Evolutionary conservation across 1,140 invertebrate species (phyloP), one percentile per base, ranked within the genome.

Genomic region (Nephila pilipes): DNA sequence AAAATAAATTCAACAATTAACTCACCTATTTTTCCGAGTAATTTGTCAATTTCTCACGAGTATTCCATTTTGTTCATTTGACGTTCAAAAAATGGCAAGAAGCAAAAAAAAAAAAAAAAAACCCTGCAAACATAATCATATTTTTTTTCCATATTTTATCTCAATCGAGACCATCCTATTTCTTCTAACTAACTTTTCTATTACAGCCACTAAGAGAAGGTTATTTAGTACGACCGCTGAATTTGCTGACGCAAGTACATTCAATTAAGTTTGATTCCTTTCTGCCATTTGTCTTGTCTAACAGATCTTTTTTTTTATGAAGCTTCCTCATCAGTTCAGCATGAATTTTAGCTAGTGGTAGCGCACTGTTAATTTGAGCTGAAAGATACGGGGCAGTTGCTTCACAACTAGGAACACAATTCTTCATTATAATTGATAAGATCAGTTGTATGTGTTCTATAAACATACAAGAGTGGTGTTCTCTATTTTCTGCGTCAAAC

Each of bases 241-340:
- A 69, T 69, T 25, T 25, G 63, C n/a, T 75, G 69, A 75, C 69
- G 69, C 32, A 75, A n/a, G 18, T 29, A 29, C 25, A 5, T 36
- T 36, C 69, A 75, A 75, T 75, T 75, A 75, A 75, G 29, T 75
- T 75, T 36, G 69, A 75, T 75, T 75, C 69, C 36, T 29, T 60
- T 32, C 4, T 18, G 69, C 69, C 29, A 29, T 75, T 32, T 29
- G 25, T 75, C 69, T 75, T 65, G 63, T 65, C 69, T 75, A 36
- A 20, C 18, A 22, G n/a, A n/a, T 36, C 10, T 12, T 29, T 32
- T 75, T 75, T 18, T 25, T 32, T 14, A 36, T 75, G 69, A 29
- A 25, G 69, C 32, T 75, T 75, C 69, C 69, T 75, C 69, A 75
- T 75, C 69, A 75, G 32, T 29, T 18, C 6, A 18, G 32, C 29